These are phyloP conservation scores for Cinclus mexicanus DNA, from an alignment of 2,113 vertebrate genomes.

Conservation along the genomic window DNA sequence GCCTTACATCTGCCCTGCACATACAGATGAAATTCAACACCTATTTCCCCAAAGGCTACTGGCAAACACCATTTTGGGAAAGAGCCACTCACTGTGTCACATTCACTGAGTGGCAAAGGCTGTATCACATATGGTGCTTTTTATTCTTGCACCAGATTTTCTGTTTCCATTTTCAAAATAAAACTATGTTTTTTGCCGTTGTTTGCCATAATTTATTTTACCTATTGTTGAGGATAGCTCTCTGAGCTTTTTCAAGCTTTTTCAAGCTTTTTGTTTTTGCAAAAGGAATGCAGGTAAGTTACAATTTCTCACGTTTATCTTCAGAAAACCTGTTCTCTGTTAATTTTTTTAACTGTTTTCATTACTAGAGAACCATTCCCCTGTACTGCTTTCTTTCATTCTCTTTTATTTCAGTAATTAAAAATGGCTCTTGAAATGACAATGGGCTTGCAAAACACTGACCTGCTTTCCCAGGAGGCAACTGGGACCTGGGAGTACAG, in stretches of 20 bases:
- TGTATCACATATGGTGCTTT: background rate
- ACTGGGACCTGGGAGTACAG: background rate
- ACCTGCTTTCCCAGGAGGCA: background rate
- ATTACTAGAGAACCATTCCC: background rate
- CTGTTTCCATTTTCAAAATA: background rate
- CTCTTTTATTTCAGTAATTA: background rate
- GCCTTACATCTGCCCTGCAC: background rate
- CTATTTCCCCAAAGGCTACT: background rate
- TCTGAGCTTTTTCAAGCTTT: background rate
- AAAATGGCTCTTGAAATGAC: background rate
- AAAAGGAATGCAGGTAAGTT: background rate
- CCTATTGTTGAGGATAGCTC: background rate
- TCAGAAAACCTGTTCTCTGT: background rate
- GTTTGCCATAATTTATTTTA: background rate
- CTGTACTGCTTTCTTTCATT: background rate
- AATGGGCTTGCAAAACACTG: background rate
- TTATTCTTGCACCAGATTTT: background rate
- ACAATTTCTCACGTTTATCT: background rate
- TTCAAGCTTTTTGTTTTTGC: background rate
- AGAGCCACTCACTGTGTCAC: background rate
- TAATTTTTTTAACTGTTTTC: background rate
- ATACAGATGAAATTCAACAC: background rate
- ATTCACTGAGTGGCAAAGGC: background rate
- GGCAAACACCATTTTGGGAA: background rate
- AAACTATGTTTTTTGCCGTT: background rate